A percentile compares a stretch with the other conserved stretches of the same genome.
These are phyloP conservation scores for Beroe forskalii DNA, from an alignment of 37 sponge, comb jelly and placozoan species.

Conservation along the genomic window DNA sequence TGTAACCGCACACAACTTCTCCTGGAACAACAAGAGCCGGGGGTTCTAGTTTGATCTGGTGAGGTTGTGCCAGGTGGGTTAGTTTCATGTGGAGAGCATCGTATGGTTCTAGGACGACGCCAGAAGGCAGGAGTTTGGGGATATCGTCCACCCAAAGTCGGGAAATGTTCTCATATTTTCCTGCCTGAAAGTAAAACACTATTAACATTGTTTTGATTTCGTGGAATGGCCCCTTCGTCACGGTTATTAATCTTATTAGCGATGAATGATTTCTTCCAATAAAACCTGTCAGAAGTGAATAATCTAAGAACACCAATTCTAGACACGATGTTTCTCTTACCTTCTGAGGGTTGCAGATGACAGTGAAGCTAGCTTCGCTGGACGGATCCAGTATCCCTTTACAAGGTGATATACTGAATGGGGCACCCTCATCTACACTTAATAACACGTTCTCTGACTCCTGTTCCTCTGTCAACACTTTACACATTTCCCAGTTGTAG, in stretches of 20 bases:
- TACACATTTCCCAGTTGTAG: slow-evolving; percentile 43
- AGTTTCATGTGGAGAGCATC: slow-evolving; percentile 20
- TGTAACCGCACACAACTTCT: neutral
- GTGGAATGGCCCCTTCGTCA: no score
- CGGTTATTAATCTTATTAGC: no score
- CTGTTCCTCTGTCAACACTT: slow-evolving; percentile 2
- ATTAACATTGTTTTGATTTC: no score
- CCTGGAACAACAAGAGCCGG: slow-evolving; percentile 48
- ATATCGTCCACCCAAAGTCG: slow-evolving; percentile 55
- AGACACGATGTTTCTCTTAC: no score
- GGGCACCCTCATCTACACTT: neutral
- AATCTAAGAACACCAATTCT: no score
- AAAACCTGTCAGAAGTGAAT: no score
- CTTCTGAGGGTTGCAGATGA: slow-evolving; percentile 50
- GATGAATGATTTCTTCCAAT: no score
- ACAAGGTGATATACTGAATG: neutral
- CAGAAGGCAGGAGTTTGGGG: slow-evolving; percentile 3
- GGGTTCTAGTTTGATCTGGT: slow-evolving; percentile 61
- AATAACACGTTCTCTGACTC: neutral
- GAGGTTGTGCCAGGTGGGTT: slow-evolving; percentile 55
- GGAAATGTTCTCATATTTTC: slow-evolving; percentile 45
- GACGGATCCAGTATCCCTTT: slow-evolving; percentile 19
- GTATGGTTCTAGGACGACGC: slow-evolving; percentile 3
- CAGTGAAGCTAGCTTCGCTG: neutral
- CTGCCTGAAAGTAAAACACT: slow-evolving; percentile 57